Evolutionary conservation across 2,888 invertebrate genomes (phyloP).

Genomic region (Polymixis lichenea): DNA sequence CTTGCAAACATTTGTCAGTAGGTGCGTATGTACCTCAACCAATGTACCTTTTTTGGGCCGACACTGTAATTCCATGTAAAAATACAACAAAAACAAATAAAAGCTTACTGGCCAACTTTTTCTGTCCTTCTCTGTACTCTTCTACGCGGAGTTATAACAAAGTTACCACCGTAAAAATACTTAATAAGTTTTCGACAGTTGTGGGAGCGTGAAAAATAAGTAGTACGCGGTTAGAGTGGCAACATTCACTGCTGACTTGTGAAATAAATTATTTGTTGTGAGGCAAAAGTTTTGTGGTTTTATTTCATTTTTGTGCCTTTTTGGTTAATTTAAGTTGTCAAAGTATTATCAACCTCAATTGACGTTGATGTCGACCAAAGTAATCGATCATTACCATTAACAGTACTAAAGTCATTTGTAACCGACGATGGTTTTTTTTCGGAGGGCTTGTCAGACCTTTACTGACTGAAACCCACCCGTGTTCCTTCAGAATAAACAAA

Average conservation of each 20-base stretch:
- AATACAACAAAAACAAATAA: conserved; percentile 38
- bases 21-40: no score
- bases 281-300: neutral
- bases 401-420: no score
- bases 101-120: conserved; percentile 21
- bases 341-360: neutral
- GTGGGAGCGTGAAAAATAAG: conserved; percentile 56
- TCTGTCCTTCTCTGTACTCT: conserved; percentile 39
- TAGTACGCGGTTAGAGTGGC: conserved; percentile 48
- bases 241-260: conserved; percentile 37
- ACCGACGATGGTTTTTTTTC: no score
- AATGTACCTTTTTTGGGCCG: neutral
- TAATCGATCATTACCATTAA: no score
- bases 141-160: conserved; percentile 46
- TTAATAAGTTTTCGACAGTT: conserved; percentile 59
- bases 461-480: no score
- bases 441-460: no score
- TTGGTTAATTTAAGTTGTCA: neutral
- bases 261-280: conserved; percentile 25
- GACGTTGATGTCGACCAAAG: neutral
- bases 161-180: conserved; percentile 55
- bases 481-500: no score
- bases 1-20: no score
- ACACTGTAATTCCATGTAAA: conserved; percentile 2
- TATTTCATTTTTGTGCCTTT: neutral